These are phyloP conservation scores for Aporrectodea caliginosa DNA, from an alignment of 1,140 invertebrate species.

Conservation along the genomic window DNA sequence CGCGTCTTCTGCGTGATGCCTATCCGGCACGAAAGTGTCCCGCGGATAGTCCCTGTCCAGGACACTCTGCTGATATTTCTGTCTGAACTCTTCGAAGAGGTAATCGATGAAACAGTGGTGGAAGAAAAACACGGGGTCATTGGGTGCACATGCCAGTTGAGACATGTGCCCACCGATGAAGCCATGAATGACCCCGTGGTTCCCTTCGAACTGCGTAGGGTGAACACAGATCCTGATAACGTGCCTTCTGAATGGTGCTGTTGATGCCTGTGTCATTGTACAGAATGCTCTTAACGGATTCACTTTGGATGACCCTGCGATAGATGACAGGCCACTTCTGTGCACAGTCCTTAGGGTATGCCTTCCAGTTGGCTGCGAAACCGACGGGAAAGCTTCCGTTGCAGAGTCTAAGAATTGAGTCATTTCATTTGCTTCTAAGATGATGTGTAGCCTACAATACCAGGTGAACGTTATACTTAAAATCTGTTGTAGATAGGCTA, in stretches of 20 bases:
- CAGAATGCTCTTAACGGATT: not conserved
- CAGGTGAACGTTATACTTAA: too few relatives aligned
- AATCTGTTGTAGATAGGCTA: too few relatives aligned
- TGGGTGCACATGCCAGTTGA: constrained; percentile 46
- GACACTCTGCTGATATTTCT: not conserved
- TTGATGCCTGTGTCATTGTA: not conserved
- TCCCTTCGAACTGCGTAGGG: constrained; percentile 37
- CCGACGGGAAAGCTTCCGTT: not conserved
- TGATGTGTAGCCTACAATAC: too few relatives aligned
- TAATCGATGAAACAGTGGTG: constrained; percentile 56
- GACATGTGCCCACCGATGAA: constrained; percentile 47
- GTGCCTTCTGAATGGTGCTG: not conserved
- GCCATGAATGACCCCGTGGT: constrained; percentile 43
- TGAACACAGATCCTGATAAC: not conserved
- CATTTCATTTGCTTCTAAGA: too few relatives aligned
- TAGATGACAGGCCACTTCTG: not conserved
- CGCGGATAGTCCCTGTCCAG: not conserved
- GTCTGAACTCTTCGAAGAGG: constrained; percentile 47
- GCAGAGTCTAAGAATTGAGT: too few relatives aligned
- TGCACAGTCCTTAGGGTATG: not conserved
- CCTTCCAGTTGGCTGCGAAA: constrained; percentile 9
- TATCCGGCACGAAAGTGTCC: not conserved
- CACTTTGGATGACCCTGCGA: not conserved
- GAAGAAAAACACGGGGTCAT: constrained; percentile 55
- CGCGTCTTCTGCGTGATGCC: not conserved